Evolutionary conservation across 2,888 invertebrate species (phyloP), one percentile per base, ranked within the genome.

Genomic region (Syrphus vitripennis): DNA sequence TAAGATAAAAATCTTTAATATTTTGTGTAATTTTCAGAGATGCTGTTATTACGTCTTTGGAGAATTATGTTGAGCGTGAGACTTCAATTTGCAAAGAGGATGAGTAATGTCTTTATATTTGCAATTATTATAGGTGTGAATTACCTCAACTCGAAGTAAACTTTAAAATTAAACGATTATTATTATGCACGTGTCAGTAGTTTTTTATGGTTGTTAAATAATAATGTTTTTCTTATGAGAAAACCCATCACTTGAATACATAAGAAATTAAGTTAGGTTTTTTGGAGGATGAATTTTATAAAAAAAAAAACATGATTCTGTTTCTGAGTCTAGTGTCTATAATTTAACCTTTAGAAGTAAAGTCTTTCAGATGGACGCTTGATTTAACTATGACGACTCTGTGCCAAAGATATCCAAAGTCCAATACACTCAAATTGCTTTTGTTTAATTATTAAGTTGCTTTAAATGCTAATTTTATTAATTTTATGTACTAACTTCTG

Each of bases 1-100:
- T 24, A 61, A 74, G 55, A 74, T 74, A 57, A 10, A 61, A 78
- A 83, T 79, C 61, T 74, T 65, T 9, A 53, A 3, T 72, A 21
- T 72, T 50, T 37, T 67, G 34, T 75, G 31, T 59, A 10, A 24
- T 42, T 53, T 71, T 42, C 12, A 55, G 29, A 19, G 40, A 50
- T 24, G 37, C 29, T 67, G 37, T 45, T 57, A 21, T 59, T 67
- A 34, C 29, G 76, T 45, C 12, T 3, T 26, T 37, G 61, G 34
- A 26, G 19, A 37, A 29, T 50, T 40, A 21, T 63, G 45, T 34
- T 53, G 4, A 59, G 24, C 67, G 63, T 75, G 55, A 45, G 71
- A 16, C 42, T 61, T 50, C 37, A 45, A 48, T 65, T 37, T 31
- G 37, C 6, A 16, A 12, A 34, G 12, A 10, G 29, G 50, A 45